Percentiles rank a stretch among this genome's conserved stretches.
phyloP scores from a whole-genome alignment of 2,888 invertebrate genomes.

The Drosophila antonietae region DNA sequence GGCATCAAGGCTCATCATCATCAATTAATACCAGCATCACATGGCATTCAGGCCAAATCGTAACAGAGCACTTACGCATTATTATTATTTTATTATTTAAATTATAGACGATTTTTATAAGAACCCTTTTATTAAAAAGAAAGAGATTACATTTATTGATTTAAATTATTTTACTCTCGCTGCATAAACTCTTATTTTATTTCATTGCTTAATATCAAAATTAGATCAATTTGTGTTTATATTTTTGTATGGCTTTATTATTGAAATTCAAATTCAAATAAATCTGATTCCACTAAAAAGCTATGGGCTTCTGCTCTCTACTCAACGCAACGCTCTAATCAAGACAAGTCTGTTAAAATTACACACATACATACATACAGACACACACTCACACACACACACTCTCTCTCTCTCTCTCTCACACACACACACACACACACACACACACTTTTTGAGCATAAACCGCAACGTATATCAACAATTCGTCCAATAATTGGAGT shows the following conservation, averaged over 20 bases:
- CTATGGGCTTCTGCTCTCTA: conserved; percentile 16
- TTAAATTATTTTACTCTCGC: not conserved
- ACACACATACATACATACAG: not conserved
- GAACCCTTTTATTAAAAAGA: too few species aligned
- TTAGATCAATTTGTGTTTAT: too few species aligned
- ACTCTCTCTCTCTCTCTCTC: conserved; percentile 23
- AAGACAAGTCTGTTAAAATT: conserved; percentile 24
- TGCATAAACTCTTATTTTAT: too few species aligned
- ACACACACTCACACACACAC: conserved; percentile 21
- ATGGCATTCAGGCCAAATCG: conserved; percentile 30
- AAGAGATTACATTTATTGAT: not conserved
- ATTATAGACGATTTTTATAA: too few species aligned
- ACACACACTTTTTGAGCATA: conserved; percentile 67
- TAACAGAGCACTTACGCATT: not conserved
- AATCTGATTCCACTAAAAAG: not conserved
- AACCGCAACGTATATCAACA: conserved; percentile 84
- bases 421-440: too few species aligned
- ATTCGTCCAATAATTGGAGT: conserved; percentile 84
- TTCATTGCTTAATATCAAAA: too few species aligned
- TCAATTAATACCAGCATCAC: conserved; percentile 34
- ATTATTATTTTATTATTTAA: too few species aligned
- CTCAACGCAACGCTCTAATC: conserved; percentile 33
- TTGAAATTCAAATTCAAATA: not conserved
- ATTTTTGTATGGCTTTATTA: not conserved
- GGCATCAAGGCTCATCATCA: conserved; percentile 36